Evolutionary conservation across 1,140 invertebrate genomes (phyloP), one percentile per base, ranked within the genome.

Genomic region (Dolichoris vasculosae): DNA sequence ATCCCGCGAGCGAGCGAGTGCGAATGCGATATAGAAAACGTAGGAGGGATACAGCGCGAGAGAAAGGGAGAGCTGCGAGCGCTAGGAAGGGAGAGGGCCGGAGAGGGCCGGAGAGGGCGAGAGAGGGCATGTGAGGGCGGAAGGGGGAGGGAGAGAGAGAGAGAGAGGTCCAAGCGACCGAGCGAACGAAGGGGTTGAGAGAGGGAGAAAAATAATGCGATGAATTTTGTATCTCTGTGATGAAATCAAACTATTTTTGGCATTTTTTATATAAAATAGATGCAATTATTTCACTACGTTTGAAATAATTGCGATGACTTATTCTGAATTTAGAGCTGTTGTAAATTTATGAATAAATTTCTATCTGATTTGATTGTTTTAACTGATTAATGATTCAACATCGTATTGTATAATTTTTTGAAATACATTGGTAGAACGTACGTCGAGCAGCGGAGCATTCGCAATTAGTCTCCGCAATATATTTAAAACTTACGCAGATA

Each of bases 221-320:
- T 69, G 6, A 69, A 69, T 43, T 43, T 43, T 7, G 69, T 43
- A n/a, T 43, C n/a, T 73, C 38, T n/a, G 38, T 38, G 48, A 63
- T 63, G 55, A 79, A 79, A 59, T 40, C 1, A 15, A 63, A 79
- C 40, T 79, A 63, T 79, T 79, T 63, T 79, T 63, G 48, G 77
- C 32, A n/a, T 40, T 79, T 46, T 59, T 59, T 55, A 46, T 30
- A n/a, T 38, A 3, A 59, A 78, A 79, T 71, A 7, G 4, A 40
- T 13, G 7, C 38, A 40, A 71, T 40, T 38, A 40, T 71, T 23
- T 4, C 40, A 32, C 20, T 40, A 40, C 26, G n/a, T 73, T 26
- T 17, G 9, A 67, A 35, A 13, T n/a, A 43, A 64, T 73, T 73
- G 13, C 23, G 0, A 43, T 9, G 38, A n/a, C 38, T 38, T 38